Base-by-base conservation (phyloP, 2,797 vertebrate genomes). In the Odontamblyopus lacepedii region DNA sequence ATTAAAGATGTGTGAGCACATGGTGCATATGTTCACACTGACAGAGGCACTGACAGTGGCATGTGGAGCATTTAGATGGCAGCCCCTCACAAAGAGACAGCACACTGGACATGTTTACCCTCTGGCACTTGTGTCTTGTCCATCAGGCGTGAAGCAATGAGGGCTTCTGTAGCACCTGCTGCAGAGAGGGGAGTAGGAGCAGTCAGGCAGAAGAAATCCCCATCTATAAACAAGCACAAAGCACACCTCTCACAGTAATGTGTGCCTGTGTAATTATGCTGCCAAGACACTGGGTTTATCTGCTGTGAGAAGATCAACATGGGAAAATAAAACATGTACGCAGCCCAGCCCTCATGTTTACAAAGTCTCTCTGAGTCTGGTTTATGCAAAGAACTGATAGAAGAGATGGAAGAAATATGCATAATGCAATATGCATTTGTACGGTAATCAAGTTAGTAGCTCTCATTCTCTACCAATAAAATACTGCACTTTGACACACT, bases 121-220 rank as follows among this genome's bases (percentile, higher is more conserved):
- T 87, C 85, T 91, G 87, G 87, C 83, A 87, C 85, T 88, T 82
- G 78, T 86, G 81, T 87, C 73, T 82, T 78, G 78, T 89, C 91
- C 82, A 85, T 74, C 81, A 80, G 82, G 83, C 82, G n/a, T 81
- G 76, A 85, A 75, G 85, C 69, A 69, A 75, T 77, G 38, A 70
- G 67, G 81, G 70, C 66, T 76, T 76, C 73, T 63, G 73, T 84
- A 82, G 78, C 82, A 87, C 83, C 70, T 79, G 69, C 71, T 73
- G n/a, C 71, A 67, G 30, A 63, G 65, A 78, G 67, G 61, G 65
- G 60, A 78, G 77, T 60, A 6, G 70, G 63, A 66, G 85, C 84
- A 87, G 63, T 76, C 73, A 87, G 63, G 83, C 83, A 84, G 74
- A 87, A 80, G 78, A 83, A 26, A 69, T 67, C 76, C 76, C 81